Conservation (phyloP, 2,888 invertebrate species). For the Pachymerium ferrugineum region DNA sequence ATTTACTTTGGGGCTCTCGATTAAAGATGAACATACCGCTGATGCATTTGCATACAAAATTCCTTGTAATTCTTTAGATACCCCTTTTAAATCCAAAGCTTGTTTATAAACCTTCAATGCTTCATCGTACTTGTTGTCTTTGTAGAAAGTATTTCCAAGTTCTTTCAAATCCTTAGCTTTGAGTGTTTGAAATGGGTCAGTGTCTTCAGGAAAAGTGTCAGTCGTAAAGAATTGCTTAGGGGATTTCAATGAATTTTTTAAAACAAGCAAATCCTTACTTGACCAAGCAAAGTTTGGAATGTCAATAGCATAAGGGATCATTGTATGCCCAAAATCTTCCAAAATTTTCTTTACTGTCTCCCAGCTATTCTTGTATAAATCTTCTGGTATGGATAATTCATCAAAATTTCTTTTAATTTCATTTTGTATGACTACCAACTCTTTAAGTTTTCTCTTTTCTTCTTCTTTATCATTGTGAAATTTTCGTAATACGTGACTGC, state of each 20-base stretch:
- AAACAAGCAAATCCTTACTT: too few relatives aligned
- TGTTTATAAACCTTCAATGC: neutral
- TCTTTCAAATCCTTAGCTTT: neutral
- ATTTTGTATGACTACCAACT: neutral
- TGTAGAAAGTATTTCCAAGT: neutral
- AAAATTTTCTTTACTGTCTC: too few relatives aligned
- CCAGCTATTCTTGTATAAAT: too few relatives aligned
- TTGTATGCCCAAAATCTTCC: too few relatives aligned
- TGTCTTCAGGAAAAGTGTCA: too few relatives aligned
- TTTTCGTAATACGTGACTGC: neutral
- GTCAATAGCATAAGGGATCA: too few relatives aligned
- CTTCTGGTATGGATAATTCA: too few relatives aligned
- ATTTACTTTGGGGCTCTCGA: neutral
- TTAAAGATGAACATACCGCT: neutral
- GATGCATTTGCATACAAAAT: neutral
- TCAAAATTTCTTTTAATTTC: neutral
- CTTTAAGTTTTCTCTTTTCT: neutral
- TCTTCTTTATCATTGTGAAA: neutral
- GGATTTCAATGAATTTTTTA: too few relatives aligned
- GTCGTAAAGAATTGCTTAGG: too few relatives aligned
- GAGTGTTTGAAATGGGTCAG: neutral
- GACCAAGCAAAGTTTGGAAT: too few relatives aligned
- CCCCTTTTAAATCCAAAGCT: neutral
- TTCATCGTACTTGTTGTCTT: neutral
- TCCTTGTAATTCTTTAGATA: neutral